Base-by-base conservation (phyloP, 1,140 invertebrate genomes). In the Andrena cerasifolii region DNA sequence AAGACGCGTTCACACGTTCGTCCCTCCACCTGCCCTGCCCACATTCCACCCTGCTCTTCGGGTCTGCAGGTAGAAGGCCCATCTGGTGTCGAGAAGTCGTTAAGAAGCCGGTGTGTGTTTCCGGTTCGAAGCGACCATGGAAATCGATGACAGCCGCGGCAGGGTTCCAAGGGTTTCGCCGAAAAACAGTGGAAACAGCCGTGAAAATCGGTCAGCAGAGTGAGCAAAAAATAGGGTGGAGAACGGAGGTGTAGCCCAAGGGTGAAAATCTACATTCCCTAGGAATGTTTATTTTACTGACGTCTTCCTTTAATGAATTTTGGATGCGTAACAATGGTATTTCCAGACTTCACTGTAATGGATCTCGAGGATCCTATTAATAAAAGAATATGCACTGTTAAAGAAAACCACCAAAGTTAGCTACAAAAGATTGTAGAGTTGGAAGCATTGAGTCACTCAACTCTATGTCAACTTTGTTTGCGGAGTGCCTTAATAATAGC, bases 41-140 rank as follows among this genome's bases (percentile, higher is more conserved):
- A 87, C 88, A 89, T 90, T 90, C 89, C 88, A 58, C 71, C 49
- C 67, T 58, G 45, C n/a, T 59, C 58, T 33, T 51, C 53, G 75
- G 65, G 56, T 54, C 56, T 16, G 53, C 79, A 88, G 79, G 79
- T 84, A 87, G 66, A 84, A 82, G 61, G 16, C 21, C 24, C 10
- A 51, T 31, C 62, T 53, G 74, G 54, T 72, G 74, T 56, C 58
- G 31, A 79, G 68, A 75, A 84, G 74, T 65, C 70, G 53, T 81
- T 81, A 62, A 75, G 67, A 59, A 78, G 24, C 36, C 68, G 36
- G 47, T 53, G 65, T 53, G 53, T 36, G 74, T 66, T 78, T 84
- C 47, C 53, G 49, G 43, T 26, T 63, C 45, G 5, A 24, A 24
- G 8, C 43, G 59, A 84, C 78, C 70, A 80, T 84, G 43, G 68